These are phyloP conservation scores for Pseudococcus viburni DNA, from an alignment of 2,888 invertebrate species.

Conservation along the genomic window DNA sequence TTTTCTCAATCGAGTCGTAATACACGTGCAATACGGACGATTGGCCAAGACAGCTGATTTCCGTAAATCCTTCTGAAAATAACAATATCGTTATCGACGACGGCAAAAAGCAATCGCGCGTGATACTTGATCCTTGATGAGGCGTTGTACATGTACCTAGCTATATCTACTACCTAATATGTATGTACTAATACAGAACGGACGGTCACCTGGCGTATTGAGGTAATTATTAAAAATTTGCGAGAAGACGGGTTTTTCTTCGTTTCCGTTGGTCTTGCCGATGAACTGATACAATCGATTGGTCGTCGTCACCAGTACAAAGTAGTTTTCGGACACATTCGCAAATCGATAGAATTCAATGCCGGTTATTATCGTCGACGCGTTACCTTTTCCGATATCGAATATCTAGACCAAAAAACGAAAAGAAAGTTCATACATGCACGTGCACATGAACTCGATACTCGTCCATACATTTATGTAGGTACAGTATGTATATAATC, in stretches of 20 bases:
- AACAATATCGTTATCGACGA: neutral
- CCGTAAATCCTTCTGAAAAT: constrained; percentile 65
- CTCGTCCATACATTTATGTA: too few relatives aligned
- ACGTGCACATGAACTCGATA: too few relatives aligned
- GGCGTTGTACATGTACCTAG: too few relatives aligned
- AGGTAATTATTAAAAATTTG: constrained; percentile 85
- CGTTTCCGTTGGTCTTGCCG: constrained; percentile 79
- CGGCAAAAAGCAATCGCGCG: neutral
- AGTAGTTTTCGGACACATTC: constrained; percentile 79
- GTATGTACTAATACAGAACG: too few relatives aligned
- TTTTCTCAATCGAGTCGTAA: constrained; percentile 35
- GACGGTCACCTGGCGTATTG: constrained; percentile 75
- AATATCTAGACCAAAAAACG: constrained; percentile 80
- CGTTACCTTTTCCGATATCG: constrained; percentile 85
- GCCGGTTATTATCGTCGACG: constrained; percentile 85
- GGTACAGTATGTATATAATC: too few relatives aligned
- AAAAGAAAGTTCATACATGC: too few relatives aligned
- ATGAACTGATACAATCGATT: constrained; percentile 90
- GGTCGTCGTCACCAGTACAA: constrained; percentile 87
- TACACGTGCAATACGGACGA: constrained; percentile 66
- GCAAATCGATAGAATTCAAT: constrained; percentile 85
- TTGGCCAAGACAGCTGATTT: constrained; percentile 31
- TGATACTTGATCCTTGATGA: neutral
- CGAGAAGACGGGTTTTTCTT: constrained; percentile 85
- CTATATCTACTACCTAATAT: too few relatives aligned